These are phyloP conservation scores for Drosophila lacicola DNA, from an alignment of 2,888 invertebrate genomes.

Conservation along the genomic window DNA sequence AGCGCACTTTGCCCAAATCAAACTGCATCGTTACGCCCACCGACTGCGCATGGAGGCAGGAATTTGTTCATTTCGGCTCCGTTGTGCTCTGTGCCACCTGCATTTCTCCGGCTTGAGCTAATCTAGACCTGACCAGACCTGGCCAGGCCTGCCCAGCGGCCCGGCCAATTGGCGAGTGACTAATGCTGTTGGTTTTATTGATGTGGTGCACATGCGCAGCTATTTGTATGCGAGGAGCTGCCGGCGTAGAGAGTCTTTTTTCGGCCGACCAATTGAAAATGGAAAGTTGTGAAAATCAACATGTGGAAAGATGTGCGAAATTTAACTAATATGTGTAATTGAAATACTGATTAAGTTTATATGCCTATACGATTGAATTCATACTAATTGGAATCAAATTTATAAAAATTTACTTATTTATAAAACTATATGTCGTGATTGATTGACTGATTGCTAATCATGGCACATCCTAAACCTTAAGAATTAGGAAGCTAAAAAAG, in stretches of 20 bases:
- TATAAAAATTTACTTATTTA: no score
- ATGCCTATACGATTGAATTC: no score
- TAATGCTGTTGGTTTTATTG: constrained; percentile 78
- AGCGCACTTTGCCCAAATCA: constrained; percentile 62
- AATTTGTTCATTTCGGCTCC: constrained; percentile 25
- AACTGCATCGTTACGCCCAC: constrained; percentile 76
- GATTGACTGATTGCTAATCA: no score
- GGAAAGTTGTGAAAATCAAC: constrained; percentile 67
- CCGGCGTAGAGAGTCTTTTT: constrained; percentile 16
- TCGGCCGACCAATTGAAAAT: constrained; percentile 63
- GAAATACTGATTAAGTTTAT: no score
- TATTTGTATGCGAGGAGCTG: constrained; percentile 57
- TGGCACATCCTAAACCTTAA: no score
- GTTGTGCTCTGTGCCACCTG: constrained; percentile 57
- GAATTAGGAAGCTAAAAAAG: no score
- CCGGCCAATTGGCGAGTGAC: constrained; percentile 67
- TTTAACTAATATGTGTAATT: no score
- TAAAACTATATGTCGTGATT: no score
- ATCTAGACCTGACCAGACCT: constrained; percentile 11
- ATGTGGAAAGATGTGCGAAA: constrained; percentile 4
- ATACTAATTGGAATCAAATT: no score
- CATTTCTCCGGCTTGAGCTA: constrained; percentile 40
- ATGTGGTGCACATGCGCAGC: constrained; percentile 70
- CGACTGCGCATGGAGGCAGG: constrained; percentile 2
- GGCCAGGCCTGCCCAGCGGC: constrained; percentile 25